A percentile compares a stretch with the other conserved stretches of the same genome.
Evolutionary conservation across 2,888 invertebrate genomes (phyloP).

Genomic region (Volucella inanis): DNA sequence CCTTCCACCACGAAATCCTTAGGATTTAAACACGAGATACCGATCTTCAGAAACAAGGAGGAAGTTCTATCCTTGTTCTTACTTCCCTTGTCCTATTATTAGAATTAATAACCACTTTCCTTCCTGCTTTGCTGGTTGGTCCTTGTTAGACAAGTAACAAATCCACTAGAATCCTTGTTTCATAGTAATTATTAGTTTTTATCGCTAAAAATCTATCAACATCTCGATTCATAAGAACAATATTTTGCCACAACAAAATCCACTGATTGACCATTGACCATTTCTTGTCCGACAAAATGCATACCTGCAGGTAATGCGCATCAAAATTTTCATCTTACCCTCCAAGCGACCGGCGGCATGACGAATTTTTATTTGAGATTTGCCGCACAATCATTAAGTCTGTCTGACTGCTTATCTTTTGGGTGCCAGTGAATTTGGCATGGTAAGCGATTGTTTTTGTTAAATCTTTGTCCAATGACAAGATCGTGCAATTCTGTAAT

Average conservation of each 20-base stretch:
- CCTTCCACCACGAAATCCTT: slow-evolving; percentile 28
- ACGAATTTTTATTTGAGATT: slow-evolving; percentile 73
- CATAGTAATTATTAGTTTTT: slow-evolving; percentile 64
- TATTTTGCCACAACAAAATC: slow-evolving; percentile 66
- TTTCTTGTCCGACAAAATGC: slow-evolving; percentile 44
- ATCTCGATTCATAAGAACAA: slow-evolving; percentile 68
- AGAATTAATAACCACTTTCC: slow-evolving; percentile 66
- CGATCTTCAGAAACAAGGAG: slow-evolving; percentile 24
- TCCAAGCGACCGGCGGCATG: slow-evolving; percentile 42
- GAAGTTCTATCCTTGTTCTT: slow-evolving; percentile 36
- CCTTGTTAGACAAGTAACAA: slow-evolving; percentile 64
- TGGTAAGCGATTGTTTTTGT: slow-evolving; percentile 40
- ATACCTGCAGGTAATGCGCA: slow-evolving; percentile 44
- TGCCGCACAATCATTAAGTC: slow-evolving; percentile 74
- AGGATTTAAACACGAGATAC: slow-evolving; percentile 49
- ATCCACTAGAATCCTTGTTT: slow-evolving; percentile 36
- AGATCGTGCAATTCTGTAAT: not conserved
- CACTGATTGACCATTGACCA: slow-evolving; percentile 59
- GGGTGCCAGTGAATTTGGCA: slow-evolving; percentile 72
- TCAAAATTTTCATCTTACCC: slow-evolving; percentile 24
- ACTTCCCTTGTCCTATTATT: slow-evolving; percentile 46
- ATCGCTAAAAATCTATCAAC: slow-evolving; percentile 66
- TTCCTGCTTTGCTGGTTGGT: slow-evolving; percentile 59
- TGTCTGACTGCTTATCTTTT: slow-evolving; percentile 70
- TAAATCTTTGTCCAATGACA: slow-evolving; percentile 5